Percentiles rank a stretch among this genome's conserved stretches.
phyloP scores from a whole-genome alignment of 2,113 vertebrate species.

The Megaceryle torquata region DNA sequence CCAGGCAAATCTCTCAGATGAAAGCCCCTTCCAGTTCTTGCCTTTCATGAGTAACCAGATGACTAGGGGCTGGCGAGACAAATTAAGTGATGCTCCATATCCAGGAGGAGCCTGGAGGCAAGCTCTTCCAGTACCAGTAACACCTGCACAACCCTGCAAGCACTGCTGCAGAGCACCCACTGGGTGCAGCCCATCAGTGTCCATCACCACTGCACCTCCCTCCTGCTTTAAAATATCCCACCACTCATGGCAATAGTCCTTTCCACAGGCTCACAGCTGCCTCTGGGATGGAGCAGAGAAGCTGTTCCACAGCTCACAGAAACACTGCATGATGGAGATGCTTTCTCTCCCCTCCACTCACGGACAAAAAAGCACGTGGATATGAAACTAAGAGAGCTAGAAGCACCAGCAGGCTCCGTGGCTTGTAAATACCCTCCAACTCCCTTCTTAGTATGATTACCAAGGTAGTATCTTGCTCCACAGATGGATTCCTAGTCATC shows the following conservation, averaged over 20 bases:
- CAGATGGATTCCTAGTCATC: too few relatives aligned
- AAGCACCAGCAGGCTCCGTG: not conserved
- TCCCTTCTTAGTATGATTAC: not conserved
- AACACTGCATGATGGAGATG: accelerated
- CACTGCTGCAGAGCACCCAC: not conserved
- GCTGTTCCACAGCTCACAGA: not conserved
- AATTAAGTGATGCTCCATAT: not conserved
- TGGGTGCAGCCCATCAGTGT: accelerated
- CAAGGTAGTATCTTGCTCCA: not conserved
- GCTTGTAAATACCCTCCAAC: not conserved
- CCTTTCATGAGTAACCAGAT: not conserved
- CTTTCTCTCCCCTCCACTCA: not conserved
- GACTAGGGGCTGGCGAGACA: not conserved
- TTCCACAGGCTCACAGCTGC: not conserved
- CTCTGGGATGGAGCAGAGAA: not conserved
- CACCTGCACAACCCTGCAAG: not conserved
- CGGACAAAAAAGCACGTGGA: accelerated
- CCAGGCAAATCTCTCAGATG: not conserved
- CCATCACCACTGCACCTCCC: not conserved
- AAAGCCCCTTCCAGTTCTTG: not conserved
- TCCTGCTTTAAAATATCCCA: not conserved
- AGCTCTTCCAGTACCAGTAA: not conserved
- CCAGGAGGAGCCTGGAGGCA: not conserved
- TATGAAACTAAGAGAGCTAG: not conserved
- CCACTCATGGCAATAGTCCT: not conserved